Percentiles rank a stretch among this genome's conserved stretches.
These are phyloP conservation scores for Girardinichthys multiradiatus DNA, from an alignment of 2,113 vertebrate species.

Conservation along the genomic window DNA sequence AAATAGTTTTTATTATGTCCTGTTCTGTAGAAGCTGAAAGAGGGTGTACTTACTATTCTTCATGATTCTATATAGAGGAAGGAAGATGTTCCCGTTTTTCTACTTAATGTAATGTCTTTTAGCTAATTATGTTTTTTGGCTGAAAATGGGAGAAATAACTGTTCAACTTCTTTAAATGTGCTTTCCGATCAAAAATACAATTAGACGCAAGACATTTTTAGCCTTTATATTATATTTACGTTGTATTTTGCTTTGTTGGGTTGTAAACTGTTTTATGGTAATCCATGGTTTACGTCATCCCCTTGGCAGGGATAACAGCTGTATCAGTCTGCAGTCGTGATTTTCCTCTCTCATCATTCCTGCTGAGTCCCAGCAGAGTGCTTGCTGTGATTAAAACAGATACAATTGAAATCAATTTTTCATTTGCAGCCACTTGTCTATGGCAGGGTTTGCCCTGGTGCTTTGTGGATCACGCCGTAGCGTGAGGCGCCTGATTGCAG, in stretches of 20 bases:
- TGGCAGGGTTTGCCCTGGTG: constrained; percentile 31
- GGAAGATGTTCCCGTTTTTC: too few relatives aligned
- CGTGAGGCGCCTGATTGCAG: constrained; percentile 58
- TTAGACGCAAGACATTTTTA: too few relatives aligned
- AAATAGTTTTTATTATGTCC: too few relatives aligned
- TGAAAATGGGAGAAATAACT: too few relatives aligned
- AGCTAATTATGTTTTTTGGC: too few relatives aligned
- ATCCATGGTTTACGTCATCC: not conserved
- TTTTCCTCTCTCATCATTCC: constrained; percentile 31
- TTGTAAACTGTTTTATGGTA: not conserved
- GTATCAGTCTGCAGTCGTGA: constrained; percentile 29
- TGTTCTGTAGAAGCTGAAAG: too few relatives aligned
- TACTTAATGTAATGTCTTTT: too few relatives aligned
- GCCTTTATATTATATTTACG: too few relatives aligned
- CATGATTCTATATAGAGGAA: too few relatives aligned
- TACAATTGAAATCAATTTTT: constrained; percentile 57
- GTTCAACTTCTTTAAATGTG: not conserved
- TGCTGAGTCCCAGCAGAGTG: constrained; percentile 31
- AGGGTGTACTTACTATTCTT: too few relatives aligned
- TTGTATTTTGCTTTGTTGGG: not conserved
- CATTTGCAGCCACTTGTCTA: constrained; percentile 47
- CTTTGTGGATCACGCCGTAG: constrained; percentile 41
- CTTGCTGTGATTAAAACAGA: constrained; percentile 50
- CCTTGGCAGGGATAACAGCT: not conserved
- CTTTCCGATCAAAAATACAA: too few relatives aligned